Conservation (phyloP, 2,113 vertebrate genomes). For the Pogonocichla stellata region DNA sequence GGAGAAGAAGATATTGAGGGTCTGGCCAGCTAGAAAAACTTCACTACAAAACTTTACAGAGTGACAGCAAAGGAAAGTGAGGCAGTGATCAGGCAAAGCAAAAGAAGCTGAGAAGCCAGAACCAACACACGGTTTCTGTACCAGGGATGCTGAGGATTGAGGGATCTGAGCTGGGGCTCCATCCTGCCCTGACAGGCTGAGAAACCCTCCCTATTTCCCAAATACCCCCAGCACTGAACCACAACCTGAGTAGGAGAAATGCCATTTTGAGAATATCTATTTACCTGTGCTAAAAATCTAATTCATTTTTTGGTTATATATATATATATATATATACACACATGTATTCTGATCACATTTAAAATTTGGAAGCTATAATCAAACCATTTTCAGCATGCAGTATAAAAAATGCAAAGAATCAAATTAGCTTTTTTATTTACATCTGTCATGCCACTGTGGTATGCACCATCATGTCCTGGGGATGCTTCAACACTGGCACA, state of each 20-base stretch:
- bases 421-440: constrained; percentile 11
- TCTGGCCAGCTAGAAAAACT: neutral
- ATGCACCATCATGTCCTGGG: neutral
- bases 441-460: neutral
- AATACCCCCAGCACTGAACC: neutral
- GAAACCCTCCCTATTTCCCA: neutral
- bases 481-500: neutral
- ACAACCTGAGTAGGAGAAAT: neutral
- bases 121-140: neutral
- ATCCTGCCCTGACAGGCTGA: neutral
- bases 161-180: neutral
- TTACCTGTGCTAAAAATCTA: neutral
- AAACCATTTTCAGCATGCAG: neutral
- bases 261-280: neutral
- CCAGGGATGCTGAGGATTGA: neutral
- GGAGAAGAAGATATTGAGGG: neutral
- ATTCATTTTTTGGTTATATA: neutral
- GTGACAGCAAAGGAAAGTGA: neutral
- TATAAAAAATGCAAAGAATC: neutral
- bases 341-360: neutral
- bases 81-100: neutral
- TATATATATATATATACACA: neutral
- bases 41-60: neutral
- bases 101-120: neutral
- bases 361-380: neutral